Evolutionary conservation across 1,140 invertebrate genomes (phyloP).

Genomic region (Planococcus citri): DNA sequence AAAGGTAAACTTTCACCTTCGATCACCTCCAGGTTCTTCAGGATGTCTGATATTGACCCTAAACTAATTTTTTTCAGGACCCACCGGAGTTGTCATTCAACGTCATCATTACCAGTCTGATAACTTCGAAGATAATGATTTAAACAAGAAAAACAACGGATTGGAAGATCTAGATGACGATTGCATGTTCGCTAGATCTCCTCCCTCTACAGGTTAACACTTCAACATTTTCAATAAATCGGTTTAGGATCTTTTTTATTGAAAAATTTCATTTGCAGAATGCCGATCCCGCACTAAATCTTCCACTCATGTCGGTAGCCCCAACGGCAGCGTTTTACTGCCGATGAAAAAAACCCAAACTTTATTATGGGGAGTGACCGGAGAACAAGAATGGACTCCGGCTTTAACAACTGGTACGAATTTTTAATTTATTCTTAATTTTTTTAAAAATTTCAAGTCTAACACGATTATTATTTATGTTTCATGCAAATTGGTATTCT

Average conservation of each 20-base stretch:
- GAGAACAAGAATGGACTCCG: conserved; percentile 90
- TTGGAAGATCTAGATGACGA: not conserved
- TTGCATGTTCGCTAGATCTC: not conserved
- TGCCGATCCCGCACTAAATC: not conserved
- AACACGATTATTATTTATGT: not conserved
- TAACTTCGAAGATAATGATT: not conserved
- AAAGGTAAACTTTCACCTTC: conserved; percentile 47
- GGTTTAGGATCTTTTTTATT: not conserved
- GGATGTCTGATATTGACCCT: too few species aligned
- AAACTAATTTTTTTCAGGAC: conserved; percentile 41
- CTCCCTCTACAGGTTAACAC: not conserved
- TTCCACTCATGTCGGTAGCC: not conserved
- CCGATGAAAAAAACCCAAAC: conserved; percentile 41
- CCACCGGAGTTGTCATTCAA: conserved; percentile 76
- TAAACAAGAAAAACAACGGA: not conserved
- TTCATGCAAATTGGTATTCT: not conserved
- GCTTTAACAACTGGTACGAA: conserved; percentile 71
- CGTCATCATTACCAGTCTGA: conserved; percentile 82
- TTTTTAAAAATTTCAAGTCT: not conserved
- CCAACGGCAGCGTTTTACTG: not conserved
- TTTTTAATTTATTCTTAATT: conserved; percentile 24
- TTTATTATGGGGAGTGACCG: conserved; percentile 76
- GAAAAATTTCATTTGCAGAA: conserved; percentile 2
- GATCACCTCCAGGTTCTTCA: too few species aligned
- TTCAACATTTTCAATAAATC: not conserved